These are phyloP conservation scores for Steinernema khuongi DNA, from an alignment of 1,140 invertebrate genomes.

Conservation along the genomic window DNA sequence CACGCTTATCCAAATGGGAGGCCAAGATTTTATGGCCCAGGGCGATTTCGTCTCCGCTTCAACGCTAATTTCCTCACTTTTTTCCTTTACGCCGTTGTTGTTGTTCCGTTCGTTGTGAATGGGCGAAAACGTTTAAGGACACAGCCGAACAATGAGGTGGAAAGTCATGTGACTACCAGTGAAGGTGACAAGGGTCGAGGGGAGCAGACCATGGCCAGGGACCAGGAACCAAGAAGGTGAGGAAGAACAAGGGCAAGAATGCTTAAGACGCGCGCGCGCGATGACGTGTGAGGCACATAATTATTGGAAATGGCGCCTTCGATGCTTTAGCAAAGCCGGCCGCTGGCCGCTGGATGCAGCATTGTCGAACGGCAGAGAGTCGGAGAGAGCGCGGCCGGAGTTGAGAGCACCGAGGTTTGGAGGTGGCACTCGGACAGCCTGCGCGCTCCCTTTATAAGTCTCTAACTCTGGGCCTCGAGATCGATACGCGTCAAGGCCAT, in stretches of 20 bases:
- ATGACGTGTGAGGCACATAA: conserved; percentile 12
- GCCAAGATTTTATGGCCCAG: neutral
- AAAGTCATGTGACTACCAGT: too few species aligned
- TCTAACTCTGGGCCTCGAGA: conserved; percentile 13
- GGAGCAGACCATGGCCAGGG: too few species aligned
- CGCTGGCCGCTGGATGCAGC: neutral
- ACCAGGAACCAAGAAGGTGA: too few species aligned
- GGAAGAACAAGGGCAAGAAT: too few species aligned
- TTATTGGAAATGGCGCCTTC: conserved; percentile 15
- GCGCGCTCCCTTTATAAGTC: neutral
- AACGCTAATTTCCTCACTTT: too few species aligned
- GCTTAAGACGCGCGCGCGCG: neutral
- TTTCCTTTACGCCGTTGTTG: too few species aligned
- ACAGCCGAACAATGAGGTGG: too few species aligned
- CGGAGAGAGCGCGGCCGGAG: neutral
- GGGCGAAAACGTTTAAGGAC: too few species aligned
- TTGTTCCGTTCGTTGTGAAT: too few species aligned
- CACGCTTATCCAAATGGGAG: neutral
- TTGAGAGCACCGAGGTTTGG: conserved; percentile 14
- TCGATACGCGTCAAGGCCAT: conserved; percentile 24
- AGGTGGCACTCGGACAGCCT: conserved; percentile 6
- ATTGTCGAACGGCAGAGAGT: neutral
- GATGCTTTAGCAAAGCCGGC: conserved; percentile 9
- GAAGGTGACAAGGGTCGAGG: too few species aligned
- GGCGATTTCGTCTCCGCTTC: neutral